These are phyloP conservation scores for Spatula clypeata DNA, from an alignment of 2,797 vertebrate genomes.

Conservation along the genomic window DNA sequence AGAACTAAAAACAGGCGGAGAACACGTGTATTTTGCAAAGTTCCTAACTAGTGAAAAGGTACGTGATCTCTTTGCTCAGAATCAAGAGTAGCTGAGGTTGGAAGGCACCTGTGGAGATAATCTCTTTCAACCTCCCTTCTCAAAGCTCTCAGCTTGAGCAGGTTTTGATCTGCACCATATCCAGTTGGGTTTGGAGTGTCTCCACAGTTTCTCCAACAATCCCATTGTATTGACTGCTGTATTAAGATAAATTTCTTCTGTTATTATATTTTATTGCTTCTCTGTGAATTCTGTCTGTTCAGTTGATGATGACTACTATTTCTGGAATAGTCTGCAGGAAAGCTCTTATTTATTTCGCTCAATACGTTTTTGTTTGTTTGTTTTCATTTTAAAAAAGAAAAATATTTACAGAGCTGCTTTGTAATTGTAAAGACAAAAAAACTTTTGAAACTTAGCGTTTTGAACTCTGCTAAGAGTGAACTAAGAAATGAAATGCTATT, in stretches of 20 bases:
- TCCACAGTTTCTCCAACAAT: not conserved
- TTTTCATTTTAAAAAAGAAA: not conserved
- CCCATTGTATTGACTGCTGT: not conserved
- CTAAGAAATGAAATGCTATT: not conserved
- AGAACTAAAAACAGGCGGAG: slow-evolving; percentile 93
- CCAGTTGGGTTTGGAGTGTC: not conserved
- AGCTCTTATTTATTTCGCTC: not conserved
- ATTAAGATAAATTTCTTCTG: not conserved
- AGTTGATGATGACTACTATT: not conserved
- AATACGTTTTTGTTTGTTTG: not conserved
- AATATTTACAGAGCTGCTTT: not conserved
- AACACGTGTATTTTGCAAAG: slow-evolving; percentile 98
- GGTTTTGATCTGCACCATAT: accelerated
- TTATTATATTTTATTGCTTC: not conserved
- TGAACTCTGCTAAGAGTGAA: not conserved
- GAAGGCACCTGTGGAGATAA: not conserved
- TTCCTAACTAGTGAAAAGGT: slow-evolving; percentile 99
- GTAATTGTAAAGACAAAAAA: no score
- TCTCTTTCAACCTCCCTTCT: not conserved
- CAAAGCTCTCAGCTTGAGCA: not conserved
- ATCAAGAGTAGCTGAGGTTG: not conserved
- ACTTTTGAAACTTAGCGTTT: not conserved
- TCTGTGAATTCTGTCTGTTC: not conserved
- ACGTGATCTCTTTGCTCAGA: not conserved
- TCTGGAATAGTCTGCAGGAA: not conserved